Base-by-base conservation (phyloP, 1,140 invertebrate genomes). In the Ptiloglossa arizonensis region DNA sequence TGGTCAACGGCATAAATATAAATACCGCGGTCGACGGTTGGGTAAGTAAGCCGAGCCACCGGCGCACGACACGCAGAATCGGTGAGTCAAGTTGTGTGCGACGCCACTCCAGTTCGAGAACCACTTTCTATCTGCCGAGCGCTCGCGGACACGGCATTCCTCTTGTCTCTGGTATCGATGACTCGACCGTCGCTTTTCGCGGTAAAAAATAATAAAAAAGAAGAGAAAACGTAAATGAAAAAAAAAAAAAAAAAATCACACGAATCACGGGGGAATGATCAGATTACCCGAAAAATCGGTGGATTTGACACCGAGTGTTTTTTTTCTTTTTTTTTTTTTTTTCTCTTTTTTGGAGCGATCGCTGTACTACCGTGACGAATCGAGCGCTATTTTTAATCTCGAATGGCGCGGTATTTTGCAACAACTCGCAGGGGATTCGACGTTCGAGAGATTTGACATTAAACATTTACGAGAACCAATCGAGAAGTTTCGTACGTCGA, bases 1-100 rank as follows among this genome's bases (percentile, higher is more conserved):
- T 67, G 67, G 62, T 79, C 54, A 57, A 74, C 70, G 70, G 52
- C 60, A 72, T 71, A 73, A 72, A 79, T 64, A 79, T 73, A 79
- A 79, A 79, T 79, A 79, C n/a, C 76, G 15, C 50, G 57, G 50
- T 79, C 46, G 68, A 9, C 11, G n/a, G 32, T 69, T 69, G 57
- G 50, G 38, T 44, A 78, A 72, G 57, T 52, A 38, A 59, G 72
- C 17, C 62, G 24, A 19, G 41, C 41, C 52, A 54, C 27, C n/a
- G 27, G n/a, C 52, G n/a, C 59, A 9, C 44, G 56, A 62, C 41
- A 56, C 29, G 68, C 38, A 56, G 62, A 66, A 73, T 79, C 77
- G 74, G 74, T 77, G 74, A 77, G 74, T 70, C 74, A 77, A 77
- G 57, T 60, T 60, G 66, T 35, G 63, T 60, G 74, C 44, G 62